phyloP scores from a whole-genome alignment of 37 sponge, comb jelly and placozoan genomes.

The Spongilla lacustris region DNA sequence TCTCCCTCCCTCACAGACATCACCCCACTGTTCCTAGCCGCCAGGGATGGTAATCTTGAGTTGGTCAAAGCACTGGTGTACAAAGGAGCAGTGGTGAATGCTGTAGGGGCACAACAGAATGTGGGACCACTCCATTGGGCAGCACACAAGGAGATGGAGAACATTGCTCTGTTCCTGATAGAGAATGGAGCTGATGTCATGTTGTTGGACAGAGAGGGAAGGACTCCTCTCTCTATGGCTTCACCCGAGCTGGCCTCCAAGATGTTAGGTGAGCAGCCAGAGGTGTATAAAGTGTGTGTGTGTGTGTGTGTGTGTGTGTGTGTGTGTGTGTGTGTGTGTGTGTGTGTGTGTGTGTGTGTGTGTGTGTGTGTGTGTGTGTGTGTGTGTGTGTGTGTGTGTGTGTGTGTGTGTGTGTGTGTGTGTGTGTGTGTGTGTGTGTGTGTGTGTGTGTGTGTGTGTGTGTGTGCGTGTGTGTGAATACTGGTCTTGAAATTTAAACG shows the following conservation, averaged over 20 bases:
- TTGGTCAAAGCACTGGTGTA: conserved; percentile 44
- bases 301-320: not conserved
- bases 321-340: not conserved
- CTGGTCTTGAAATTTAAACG: too few relatives aligned
- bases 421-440: too few relatives aligned
- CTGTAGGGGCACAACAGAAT: conserved; percentile 34
- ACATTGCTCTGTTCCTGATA: conserved; percentile 69
- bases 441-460: too few relatives aligned
- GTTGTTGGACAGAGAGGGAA: conserved; percentile 54
- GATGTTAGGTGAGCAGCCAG: conserved; percentile 66
- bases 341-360: too few relatives aligned
- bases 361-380: not conserved
- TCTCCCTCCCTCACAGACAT: conserved; percentile 29
- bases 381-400: not conserved
- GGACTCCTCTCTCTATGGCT: conserved; percentile 74
- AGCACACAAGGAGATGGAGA: conserved; percentile 64
- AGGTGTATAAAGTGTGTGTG: not conserved
- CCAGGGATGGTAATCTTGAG: conserved; percentile 54
- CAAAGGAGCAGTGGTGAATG: conserved; percentile 27
- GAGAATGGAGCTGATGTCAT: conserved; percentile 61
- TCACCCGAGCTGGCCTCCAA: conserved; percentile 62
- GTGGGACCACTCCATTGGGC: conserved; percentile 82
- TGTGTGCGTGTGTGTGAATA: too few relatives aligned
- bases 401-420: not conserved
- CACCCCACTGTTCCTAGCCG: conserved; percentile 73